A percentile compares a stretch with the other conserved stretches of the same genome.
These are phyloP conservation scores for Monodelphis domestica DNA, from an alignment of 2,797 vertebrate genomes.

Conservation along the genomic window DNA sequence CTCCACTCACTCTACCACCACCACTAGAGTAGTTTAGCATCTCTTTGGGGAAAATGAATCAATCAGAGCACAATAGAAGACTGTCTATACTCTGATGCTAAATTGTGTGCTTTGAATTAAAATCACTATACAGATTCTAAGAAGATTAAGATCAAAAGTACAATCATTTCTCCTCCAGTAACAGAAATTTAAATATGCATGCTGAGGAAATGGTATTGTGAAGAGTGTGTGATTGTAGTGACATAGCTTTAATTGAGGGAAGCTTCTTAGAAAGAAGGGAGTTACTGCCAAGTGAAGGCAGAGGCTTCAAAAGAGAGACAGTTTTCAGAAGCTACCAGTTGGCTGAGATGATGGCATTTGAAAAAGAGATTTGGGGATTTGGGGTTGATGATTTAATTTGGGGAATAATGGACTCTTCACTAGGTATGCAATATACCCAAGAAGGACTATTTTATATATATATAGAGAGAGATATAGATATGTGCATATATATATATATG, in stretches of 20 bases:
- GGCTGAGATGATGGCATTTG: background rate
- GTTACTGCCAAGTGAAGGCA: background rate
- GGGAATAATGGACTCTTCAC: background rate
- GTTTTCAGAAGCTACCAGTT: background rate
- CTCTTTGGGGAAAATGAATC: constrained; percentile 63
- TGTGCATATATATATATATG: background rate
- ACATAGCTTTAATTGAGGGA: constrained; percentile 56
- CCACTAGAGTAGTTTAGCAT: constrained; percentile 20
- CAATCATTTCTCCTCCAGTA: constrained; percentile 59
- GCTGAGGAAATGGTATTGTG: constrained; percentile 63
- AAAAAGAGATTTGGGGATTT: background rate
- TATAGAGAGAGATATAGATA: background rate
- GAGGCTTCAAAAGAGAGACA: background rate
- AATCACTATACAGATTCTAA: constrained; percentile 69
- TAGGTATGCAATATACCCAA: background rate
- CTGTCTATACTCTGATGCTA: constrained; percentile 61
- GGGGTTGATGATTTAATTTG: background rate
- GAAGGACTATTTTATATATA: background rate
- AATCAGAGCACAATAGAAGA: constrained; percentile 65
- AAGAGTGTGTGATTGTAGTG: constrained; percentile 51
- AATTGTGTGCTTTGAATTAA: constrained; percentile 70
- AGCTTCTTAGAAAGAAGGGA: constrained; percentile 7
- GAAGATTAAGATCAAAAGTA: constrained; percentile 64
- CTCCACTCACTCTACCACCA: background rate
- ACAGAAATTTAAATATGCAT: constrained; percentile 53